Base-by-base conservation (phyloP, 64 coral and sea anemone species). In the Stylophora pistillata region DNA sequence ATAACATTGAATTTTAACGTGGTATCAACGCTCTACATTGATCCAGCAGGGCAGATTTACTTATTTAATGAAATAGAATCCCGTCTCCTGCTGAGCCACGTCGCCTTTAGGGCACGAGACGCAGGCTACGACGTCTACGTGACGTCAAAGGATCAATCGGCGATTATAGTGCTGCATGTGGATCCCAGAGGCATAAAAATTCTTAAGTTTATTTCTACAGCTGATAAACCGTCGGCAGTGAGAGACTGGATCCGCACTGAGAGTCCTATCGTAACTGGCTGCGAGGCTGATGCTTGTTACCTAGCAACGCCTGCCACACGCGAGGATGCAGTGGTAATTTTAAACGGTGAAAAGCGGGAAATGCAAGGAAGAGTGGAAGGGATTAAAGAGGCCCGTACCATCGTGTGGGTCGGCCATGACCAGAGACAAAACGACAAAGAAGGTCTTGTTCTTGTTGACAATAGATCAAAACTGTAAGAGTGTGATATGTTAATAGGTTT, bases 41-140 rank as follows among this genome's bases (percentile, higher is more conserved):
- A 88, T 33, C 77, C 74, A 4, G 55, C 71, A 53, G 86, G 91
- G 2, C 74, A 73, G 26, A 82, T 93, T 53, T 71, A 88, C 30
- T 25, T 88, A 54, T 85, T 85, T 20, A 33, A 53, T 21, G 86
- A 87, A 56, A 88, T 93, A 29, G 88, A 93, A 73, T 71, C 91
- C 18, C 84, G 60, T 18, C 14, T 93, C n/a, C 66, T 59, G 25
- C 86, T 93, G 6, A 93, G 91, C 71, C 56, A 83, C 68, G 76
- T 89, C 4, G 78, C 86, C 10, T 93, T 93, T 25, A 41, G 78
- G 32, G 31, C 77, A 75, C 71, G 72, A 15, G 71, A 76, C 83
- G 54, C 26, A 18, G 91, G 91, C 17, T 93, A 93, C 75, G 91
- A 93, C 60, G 66, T 93, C 13, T 93, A 93, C 58, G 86, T 93